These are phyloP conservation scores for Drosophila seguyi DNA, from an alignment of 1,140 invertebrate species.

Conservation along the genomic window DNA sequence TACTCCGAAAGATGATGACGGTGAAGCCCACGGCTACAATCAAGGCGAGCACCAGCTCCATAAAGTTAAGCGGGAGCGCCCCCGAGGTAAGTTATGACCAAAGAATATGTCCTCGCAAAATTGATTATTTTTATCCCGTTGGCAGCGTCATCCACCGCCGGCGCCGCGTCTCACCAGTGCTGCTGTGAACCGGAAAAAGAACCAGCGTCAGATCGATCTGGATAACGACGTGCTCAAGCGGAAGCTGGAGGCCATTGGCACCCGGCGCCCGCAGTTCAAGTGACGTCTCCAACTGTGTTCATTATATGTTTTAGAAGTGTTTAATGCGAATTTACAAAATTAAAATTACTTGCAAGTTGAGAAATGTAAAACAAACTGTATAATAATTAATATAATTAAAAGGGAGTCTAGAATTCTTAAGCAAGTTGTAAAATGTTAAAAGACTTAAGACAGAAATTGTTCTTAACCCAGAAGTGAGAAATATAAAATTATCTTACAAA, in stretches of 20 bases:
- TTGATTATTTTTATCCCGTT: too few species aligned
- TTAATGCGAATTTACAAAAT: slow-evolving; percentile 73
- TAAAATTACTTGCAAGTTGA: slow-evolving; percentile 78
- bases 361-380: slow-evolving; percentile 24
- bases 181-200: slow-evolving; percentile 78
- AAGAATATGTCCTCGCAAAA: not conserved
- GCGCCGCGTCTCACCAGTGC: slow-evolving; percentile 65
- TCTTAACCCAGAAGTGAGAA: slow-evolving; percentile 6
- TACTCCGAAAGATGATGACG: slow-evolving; percentile 78
- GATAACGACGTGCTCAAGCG: slow-evolving; percentile 80
- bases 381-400: slow-evolving; percentile 11
- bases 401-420: not conserved
- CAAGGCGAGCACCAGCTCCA: slow-evolving; percentile 44
- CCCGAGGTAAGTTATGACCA: slow-evolving; percentile 17
- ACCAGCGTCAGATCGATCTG: slow-evolving; percentile 79
- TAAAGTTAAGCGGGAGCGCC: slow-evolving; percentile 35
- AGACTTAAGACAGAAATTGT: not conserved
- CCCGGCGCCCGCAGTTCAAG: slow-evolving; percentile 61
- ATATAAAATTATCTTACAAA: not conserved
- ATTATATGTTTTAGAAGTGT: slow-evolving; percentile 65
- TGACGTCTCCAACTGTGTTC: slow-evolving; percentile 54
- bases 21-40: slow-evolving; percentile 67
- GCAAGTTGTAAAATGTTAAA: slow-evolving; percentile 1
- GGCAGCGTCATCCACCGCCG: slow-evolving; percentile 30
- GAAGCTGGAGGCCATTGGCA: slow-evolving; percentile 77